Conservation (phyloP, 2,113 vertebrate genomes). For the Pygoscelis antarcticus region DNA sequence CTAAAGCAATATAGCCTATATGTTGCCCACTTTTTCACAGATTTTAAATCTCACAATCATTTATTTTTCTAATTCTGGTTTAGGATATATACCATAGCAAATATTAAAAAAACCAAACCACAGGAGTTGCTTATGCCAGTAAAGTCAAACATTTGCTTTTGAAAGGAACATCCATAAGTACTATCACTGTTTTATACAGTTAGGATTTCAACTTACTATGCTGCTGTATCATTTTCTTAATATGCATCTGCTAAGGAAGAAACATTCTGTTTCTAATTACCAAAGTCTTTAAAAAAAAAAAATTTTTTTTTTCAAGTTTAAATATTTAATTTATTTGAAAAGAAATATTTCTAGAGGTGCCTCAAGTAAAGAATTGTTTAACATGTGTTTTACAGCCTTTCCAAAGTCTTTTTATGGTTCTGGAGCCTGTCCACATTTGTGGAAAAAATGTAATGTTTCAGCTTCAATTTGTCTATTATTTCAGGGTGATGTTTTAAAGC, state of each 20-base stretch:
- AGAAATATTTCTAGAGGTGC: slow-evolving; percentile 27
- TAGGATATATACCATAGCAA: neutral
- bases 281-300: neutral
- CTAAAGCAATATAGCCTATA: neutral
- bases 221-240: neutral
- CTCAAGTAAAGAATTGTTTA: slow-evolving; percentile 38
- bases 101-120: neutral
- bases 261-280: slow-evolving; percentile 9
- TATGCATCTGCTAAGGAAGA: neutral
- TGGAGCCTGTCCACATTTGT: slow-evolving; percentile 37
- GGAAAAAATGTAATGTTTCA: slow-evolving; percentile 39
- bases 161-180: neutral
- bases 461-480: slow-evolving; percentile 28
- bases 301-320: neutral
- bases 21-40: fast-evolving
- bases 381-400: slow-evolving; percentile 47
- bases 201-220: neutral
- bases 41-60: neutral
- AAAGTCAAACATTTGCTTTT: neutral
- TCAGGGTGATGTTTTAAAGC: neutral
- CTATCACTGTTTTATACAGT: neutral
- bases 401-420: slow-evolving; percentile 30
- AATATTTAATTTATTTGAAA: neutral
- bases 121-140: neutral
- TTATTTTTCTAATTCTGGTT: neutral